Evolutionary conservation across 2,888 invertebrate species (phyloP), one percentile per base, ranked within the genome.

Genomic region (Sarcophaga subvicina): DNA sequence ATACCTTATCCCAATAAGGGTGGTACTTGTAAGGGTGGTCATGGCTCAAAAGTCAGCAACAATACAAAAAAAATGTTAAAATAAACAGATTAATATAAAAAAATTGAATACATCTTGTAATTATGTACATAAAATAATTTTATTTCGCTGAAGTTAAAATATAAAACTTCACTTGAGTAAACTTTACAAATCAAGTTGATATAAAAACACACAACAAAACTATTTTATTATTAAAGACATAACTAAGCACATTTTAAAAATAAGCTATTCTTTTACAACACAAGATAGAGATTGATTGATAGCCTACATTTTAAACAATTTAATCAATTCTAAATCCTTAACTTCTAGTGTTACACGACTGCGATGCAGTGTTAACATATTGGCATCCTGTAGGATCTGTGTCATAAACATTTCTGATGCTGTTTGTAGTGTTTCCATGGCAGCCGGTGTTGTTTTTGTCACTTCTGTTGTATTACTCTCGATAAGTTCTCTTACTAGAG

Each of bases 1-100:
- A 98, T 98, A 94, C 95, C 96, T n/a, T 94, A 94, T 90, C 93
- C 94, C 78, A 93, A 93, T 70, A 93, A 91, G 86, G 60, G 60
- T n/a, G 45, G 37, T 22, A 89, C 87, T 69, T 80, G 78, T 10
- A 83, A 83, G 64, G 71, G 85, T 49, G 12, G 49, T 2, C 71
- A 82, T 75, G 14, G 75, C 20, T 54, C 66, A 6, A 81, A 79
- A 22, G 27, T 66, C 14, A 75, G 76, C 2, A 81, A 79, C 2
- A 5, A 3, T 54, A 60, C 83, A 8, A 80, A 70, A 67, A 80
- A 75, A 22, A 1, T 1, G n/a, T 60, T 49, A 78, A 64, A 89
- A 12, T 22, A 22, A 22, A 22, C 22, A 22, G 22, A 22, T 22
- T 22, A 22, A 22, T 22, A 22, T 1, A 22, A 22, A 22, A 22